Base-by-base conservation (phyloP, 2,797 vertebrate genomes). In the Ciconia nigra region DNA sequence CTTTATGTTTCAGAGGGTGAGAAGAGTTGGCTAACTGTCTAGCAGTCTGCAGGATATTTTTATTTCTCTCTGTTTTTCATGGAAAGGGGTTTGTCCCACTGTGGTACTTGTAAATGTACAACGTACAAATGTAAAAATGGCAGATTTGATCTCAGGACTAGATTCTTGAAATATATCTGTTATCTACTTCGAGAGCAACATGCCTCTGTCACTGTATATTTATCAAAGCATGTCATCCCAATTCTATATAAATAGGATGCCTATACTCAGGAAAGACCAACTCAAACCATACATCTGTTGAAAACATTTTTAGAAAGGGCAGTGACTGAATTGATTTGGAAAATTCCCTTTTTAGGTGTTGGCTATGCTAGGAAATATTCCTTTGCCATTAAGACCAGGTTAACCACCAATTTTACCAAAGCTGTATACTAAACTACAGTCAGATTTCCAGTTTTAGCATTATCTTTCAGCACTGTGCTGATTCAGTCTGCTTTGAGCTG, bases 91-190 rank as follows among this genome's bases (percentile, higher is more conserved):
- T 78, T 91, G 15, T 61, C 9, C 11, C 4, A 2, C n/a, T 55
- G 15, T 2, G 3, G 7, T 51, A 42, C 14, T 55, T 71, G 22
- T 33, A 59, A 82, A 57, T 0, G 0, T 9, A 39, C 13, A 61
- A 10, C 0, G 8, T 41, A 58, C 7, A 55, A 71, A 67, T 16
- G 15, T 39, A 55, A 70, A 74, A 87, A 73, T 24, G 2, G 3
- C 28, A 37, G n/a, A 62, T 69, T 69, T 69, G 19, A 51, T 69
- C 28, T 57, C 39, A 65, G 41, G 24, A 57, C 21, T 55, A 62
- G 22, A 58, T 62, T 76, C 2, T 21, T 66, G 35, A 79, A 67
- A 41, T 57, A 14, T 19, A 33, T 57, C 29, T 76, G 9, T 79
- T 76, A 33, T 19, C 11, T 72, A 21, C 14, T 58, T 90, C 14